Evolutionary conservation across 2,797 vertebrate species (phyloP).

Genomic region (Salmo trutta): DNA sequence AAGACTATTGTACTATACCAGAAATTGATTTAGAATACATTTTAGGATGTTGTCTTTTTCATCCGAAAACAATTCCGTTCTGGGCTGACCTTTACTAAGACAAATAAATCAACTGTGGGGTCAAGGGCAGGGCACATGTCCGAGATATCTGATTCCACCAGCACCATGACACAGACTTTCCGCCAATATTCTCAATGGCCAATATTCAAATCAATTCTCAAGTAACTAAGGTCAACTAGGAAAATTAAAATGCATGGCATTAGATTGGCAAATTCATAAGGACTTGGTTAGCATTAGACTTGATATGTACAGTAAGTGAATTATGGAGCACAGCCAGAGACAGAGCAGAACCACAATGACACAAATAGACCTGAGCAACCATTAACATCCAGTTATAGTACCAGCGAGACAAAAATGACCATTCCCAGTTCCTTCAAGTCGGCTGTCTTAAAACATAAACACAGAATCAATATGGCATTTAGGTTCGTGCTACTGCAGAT

Average conservation of each 20-base stretch:
- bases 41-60: background rate
- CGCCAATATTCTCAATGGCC: background rate
- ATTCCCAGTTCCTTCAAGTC: background rate
- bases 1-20: background rate
- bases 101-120: slow-evolving; percentile 11
- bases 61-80: background rate
- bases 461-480: background rate
- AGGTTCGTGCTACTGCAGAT: background rate
- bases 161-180: background rate
- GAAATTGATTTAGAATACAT: background rate
- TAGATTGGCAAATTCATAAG: background rate
- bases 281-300: too few relatives aligned
- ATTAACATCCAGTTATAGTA: background rate
- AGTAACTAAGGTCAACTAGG: background rate
- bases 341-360: background rate
- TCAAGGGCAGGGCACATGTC: slow-evolving; percentile 4
- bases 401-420: background rate
- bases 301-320: too few relatives aligned
- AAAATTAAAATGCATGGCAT: background rate
- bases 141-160: background rate
- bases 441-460: background rate
- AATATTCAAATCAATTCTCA: background rate
- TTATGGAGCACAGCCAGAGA: background rate
- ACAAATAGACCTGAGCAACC: slow-evolving; percentile 1
- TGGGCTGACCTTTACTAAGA: slow-evolving; percentile 8